Evolutionary conservation across 2,888 invertebrate genomes (phyloP).

Genomic region (Eupithecia insigniata): DNA sequence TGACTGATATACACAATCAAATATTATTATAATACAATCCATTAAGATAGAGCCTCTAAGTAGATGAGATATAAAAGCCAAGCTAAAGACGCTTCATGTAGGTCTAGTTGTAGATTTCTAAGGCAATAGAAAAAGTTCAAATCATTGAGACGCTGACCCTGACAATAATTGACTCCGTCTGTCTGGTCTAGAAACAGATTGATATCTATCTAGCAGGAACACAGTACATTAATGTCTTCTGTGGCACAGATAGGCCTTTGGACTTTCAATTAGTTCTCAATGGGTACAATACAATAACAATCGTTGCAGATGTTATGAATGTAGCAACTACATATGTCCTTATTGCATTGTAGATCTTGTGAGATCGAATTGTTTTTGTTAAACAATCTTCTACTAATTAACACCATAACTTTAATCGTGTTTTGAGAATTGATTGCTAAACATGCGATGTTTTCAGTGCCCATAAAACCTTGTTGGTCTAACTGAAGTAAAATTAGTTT

Average conservation of each 20-base stretch:
- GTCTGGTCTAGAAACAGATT: not conserved
- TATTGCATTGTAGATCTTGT: constrained; percentile 10
- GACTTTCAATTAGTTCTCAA: constrained; percentile 32
- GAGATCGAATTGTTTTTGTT: not conserved
- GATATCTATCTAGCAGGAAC: constrained; percentile 4
- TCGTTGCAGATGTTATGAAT: constrained; percentile 25
- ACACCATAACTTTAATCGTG: not conserved
- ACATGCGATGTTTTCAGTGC: not conserved
- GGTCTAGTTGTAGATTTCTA: too few species aligned
- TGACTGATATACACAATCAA: too few species aligned
- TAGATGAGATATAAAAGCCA: too few species aligned
- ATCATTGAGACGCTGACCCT: not conserved
- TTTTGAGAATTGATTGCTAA: not conserved
- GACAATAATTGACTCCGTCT: not conserved
- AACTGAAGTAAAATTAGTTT: not conserved
- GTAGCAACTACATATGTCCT: not conserved
- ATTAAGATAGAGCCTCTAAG: too few species aligned
- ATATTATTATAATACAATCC: too few species aligned
- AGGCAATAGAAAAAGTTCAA: not conserved
- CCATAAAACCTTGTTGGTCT: not conserved
- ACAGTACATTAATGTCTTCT: not conserved
- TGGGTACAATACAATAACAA: constrained; percentile 24
- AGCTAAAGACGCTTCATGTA: too few species aligned
- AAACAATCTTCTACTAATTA: not conserved
- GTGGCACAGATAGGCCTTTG: constrained; percentile 20